Evolutionary conservation across 2,113 vertebrate species (phyloP).

Genomic region (Cromileptes altivelis): DNA sequence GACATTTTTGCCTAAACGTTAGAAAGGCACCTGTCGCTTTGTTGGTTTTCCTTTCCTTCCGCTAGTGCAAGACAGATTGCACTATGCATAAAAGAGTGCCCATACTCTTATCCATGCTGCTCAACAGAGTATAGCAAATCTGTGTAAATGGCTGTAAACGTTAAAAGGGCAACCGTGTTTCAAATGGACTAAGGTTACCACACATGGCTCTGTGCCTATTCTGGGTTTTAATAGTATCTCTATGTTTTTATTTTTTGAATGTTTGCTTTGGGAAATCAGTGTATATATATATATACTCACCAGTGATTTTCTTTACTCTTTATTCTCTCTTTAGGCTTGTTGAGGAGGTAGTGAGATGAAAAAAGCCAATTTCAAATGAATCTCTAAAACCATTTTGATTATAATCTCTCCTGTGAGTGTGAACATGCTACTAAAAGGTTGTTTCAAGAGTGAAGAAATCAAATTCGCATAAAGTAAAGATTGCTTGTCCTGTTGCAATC

Average conservation of each 20-base stretch:
- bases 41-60: background rate
- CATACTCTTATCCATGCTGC: constrained; percentile 15
- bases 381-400: constrained; percentile 19
- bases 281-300: background rate
- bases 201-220: background rate
- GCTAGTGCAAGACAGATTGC: constrained; percentile 20
- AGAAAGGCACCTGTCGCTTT: constrained; percentile 21
- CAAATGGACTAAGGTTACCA: background rate
- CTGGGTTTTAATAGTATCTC: background rate
- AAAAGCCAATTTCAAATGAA: constrained; percentile 13
- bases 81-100: background rate
- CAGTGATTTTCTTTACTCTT: background rate
- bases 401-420: constrained; percentile 14
- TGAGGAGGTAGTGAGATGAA: constrained; percentile 3
- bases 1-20: background rate
- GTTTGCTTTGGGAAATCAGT: constrained; percentile 19
- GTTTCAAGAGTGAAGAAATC: background rate
- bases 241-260: background rate
- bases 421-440: background rate
- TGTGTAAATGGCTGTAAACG: constrained; percentile 6
- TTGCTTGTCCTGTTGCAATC: background rate
- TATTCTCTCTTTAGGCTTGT: background rate
- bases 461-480: background rate
- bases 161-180: constrained; percentile 8
- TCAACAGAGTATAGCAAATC: constrained; percentile 17